These are phyloP conservation scores for Hydroisotoma schaefferi DNA, from an alignment of 2,888 invertebrate genomes.

Conservation along the genomic window DNA sequence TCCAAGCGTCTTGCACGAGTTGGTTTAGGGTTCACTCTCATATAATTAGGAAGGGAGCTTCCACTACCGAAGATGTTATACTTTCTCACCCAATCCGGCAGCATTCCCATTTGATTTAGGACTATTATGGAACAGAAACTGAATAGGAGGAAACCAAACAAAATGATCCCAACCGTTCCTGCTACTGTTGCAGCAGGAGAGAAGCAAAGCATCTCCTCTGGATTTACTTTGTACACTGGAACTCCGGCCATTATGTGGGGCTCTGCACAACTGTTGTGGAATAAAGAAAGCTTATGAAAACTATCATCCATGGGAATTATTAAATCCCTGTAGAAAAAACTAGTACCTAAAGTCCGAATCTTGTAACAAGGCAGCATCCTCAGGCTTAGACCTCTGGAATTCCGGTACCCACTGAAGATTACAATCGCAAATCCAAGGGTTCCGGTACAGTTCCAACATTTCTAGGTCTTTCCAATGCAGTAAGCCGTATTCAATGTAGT, in stretches of 20 bases:
- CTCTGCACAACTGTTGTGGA: conserved; percentile 28
- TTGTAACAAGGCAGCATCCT: conserved; percentile 32
- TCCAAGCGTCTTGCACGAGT: conserved; percentile 28
- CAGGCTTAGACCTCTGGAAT: conserved; percentile 14
- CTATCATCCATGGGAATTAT: too few relatives aligned
- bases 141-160: conserved; percentile 39
- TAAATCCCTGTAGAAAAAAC: background rate
- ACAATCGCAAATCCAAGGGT: conserved; percentile 46
- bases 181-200: conserved; percentile 39
- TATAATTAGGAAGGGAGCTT: conserved; percentile 36
- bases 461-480: conserved; percentile 42
- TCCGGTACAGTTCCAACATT: conserved; percentile 35
- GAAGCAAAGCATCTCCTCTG: conserved; percentile 42
- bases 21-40: conserved; percentile 41
- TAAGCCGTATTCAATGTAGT: conserved; percentile 33
- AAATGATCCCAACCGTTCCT: conserved; percentile 36
- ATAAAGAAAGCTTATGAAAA: too few relatives aligned
- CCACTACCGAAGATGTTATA: conserved; percentile 38
- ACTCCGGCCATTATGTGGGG: conserved; percentile 37
- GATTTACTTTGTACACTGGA: conserved; percentile 32
- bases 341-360: conserved; percentile 35
- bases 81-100: conserved; percentile 37
- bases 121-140: conserved; percentile 32
- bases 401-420: conserved; percentile 44
- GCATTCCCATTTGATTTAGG: conserved; percentile 38